These are phyloP conservation scores for Acridotheres tristis DNA, from an alignment of 2,797 vertebrate species.

Conservation along the genomic window DNA sequence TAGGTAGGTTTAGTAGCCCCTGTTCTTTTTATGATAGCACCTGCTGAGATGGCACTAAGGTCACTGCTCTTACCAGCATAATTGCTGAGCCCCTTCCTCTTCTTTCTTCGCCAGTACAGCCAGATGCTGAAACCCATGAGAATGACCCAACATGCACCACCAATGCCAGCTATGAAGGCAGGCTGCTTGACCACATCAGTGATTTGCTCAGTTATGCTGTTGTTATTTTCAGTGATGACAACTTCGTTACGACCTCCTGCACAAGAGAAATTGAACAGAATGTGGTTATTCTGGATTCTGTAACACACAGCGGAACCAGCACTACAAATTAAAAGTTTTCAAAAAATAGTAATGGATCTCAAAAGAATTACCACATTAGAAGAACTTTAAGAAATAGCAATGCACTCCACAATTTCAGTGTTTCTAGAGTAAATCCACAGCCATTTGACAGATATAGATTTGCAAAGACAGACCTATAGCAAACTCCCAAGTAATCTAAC, in stretches of 20 bases:
- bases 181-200: slow-evolving; percentile 99
- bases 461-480: not conserved
- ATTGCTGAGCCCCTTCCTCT: slow-evolving; percentile 99
- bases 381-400: not conserved
- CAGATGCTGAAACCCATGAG: slow-evolving; percentile 99
- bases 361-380: not conserved
- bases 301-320: not conserved
- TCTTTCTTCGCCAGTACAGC: slow-evolving; percentile 99
- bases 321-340: not conserved
- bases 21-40: not conserved
- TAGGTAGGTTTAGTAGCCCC: not conserved
- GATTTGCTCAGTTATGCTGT: slow-evolving; percentile 99
- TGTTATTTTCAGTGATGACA: slow-evolving; percentile 94
- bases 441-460: not conserved
- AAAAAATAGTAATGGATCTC: not conserved
- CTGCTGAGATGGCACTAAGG: slow-evolving; percentile 20
- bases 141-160: slow-evolving; percentile 99
- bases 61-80: slow-evolving; percentile 91
- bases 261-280: not conserved
- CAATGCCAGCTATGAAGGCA: slow-evolving; percentile 97
- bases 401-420: not conserved
- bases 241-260: slow-evolving; percentile 93
- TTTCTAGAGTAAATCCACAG: not conserved
- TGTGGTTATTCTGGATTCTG: not conserved
- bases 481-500: not conserved